A percentile compares a stretch with the other conserved stretches of the same genome.
phyloP scores from a whole-genome alignment of 2,888 invertebrate genomes.

The Cataglyphis cursor region DNA sequence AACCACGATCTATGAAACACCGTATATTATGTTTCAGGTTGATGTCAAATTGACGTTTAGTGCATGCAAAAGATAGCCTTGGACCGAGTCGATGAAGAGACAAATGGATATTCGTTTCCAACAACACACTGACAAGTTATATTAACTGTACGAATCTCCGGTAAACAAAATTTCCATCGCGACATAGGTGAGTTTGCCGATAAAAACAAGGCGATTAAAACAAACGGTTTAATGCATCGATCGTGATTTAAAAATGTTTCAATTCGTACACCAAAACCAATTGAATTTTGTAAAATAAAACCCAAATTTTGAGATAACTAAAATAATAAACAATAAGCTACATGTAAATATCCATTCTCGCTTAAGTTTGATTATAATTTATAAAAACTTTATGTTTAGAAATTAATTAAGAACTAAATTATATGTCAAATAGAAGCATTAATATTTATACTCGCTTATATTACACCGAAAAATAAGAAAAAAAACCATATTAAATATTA shows the following conservation, averaged over 20 bases:
- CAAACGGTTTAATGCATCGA: slow-evolving; percentile 1
- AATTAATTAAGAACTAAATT: too few relatives aligned
- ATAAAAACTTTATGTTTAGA: background rate
- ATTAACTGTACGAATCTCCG: slow-evolving; percentile 13
- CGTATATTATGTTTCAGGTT: slow-evolving; percentile 42
- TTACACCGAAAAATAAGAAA: background rate
- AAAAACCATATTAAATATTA: background rate
- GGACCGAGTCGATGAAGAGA: background rate
- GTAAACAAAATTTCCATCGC: background rate
- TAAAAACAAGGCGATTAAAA: slow-evolving; percentile 11
- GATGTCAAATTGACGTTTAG: slow-evolving; percentile 21
- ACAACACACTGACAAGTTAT: background rate
- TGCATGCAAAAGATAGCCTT: background rate
- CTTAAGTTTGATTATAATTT: background rate
- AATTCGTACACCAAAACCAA: background rate
- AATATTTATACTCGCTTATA: slow-evolving; percentile 13
- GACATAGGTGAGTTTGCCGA: background rate
- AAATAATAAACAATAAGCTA: background rate
- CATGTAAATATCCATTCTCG: slow-evolving; percentile 7
- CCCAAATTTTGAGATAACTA: background rate
- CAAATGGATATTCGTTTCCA: slow-evolving; percentile 15
- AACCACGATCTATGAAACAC: slow-evolving; percentile 39
- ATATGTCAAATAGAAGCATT: background rate
- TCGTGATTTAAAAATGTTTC: background rate
- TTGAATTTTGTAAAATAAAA: slow-evolving; percentile 3